phyloP scores from a whole-genome alignment of 2,797 vertebrate genomes.

The Crenuchus spilurus region DNA sequence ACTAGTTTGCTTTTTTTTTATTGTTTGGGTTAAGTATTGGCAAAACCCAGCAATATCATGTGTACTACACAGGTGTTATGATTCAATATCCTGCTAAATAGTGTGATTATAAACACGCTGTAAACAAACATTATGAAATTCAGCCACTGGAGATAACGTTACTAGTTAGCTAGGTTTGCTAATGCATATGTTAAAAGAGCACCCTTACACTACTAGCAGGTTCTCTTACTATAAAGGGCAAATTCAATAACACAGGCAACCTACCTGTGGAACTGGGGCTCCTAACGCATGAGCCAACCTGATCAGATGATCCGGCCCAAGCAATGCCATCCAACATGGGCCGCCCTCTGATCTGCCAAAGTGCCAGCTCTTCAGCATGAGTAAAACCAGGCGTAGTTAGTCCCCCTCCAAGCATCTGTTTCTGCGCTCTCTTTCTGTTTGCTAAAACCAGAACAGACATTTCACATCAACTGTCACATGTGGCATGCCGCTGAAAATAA shows the following conservation, averaged over 20 bases:
- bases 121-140: too few species aligned
- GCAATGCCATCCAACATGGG: constrained; percentile 15
- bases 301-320: constrained; percentile 9
- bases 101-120: too few species aligned
- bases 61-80: too few species aligned
- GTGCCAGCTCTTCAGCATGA: constrained; percentile 7
- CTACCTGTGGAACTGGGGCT: constrained; percentile 24
- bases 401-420: constrained; percentile 25
- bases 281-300: background rate
- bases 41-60: too few species aligned
- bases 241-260: background rate
- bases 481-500: background rate
- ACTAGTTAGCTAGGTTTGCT: too few species aligned
- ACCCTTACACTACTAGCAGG: too few species aligned
- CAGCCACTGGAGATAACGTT: too few species aligned
- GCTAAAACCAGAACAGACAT: background rate
- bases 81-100: too few species aligned
- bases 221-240: too few species aligned
- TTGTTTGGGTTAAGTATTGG: too few species aligned
- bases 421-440: constrained; percentile 36
- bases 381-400: background rate
- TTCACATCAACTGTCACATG: background rate
- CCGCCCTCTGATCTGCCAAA: constrained; percentile 41
- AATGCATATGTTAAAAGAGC: too few species aligned
- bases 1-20: too few species aligned